These are phyloP conservation scores for Dendrolimus pini DNA, from an alignment of 2,888 invertebrate species.

Conservation along the genomic window DNA sequence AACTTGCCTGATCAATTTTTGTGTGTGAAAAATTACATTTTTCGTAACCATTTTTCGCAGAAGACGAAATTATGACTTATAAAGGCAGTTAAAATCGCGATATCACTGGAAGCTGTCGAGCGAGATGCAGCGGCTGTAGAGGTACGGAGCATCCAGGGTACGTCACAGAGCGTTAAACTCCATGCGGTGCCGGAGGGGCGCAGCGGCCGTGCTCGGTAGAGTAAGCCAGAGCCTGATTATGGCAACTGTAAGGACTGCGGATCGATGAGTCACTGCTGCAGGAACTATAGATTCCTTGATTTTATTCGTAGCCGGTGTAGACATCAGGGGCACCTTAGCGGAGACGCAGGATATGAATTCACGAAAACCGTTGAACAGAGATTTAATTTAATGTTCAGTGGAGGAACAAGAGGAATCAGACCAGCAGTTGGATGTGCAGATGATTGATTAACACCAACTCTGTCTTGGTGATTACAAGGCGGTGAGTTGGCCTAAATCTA, in stretches of 20 bases:
- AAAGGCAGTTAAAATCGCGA: too few species aligned
- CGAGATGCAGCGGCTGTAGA: too few species aligned
- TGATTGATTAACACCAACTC: constrained; percentile 8
- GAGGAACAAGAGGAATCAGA: background rate
- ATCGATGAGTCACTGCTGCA: too few species aligned
- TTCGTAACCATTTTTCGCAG: constrained; percentile 1
- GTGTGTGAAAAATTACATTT: constrained; percentile 10
- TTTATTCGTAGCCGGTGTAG: constrained; percentile 11
- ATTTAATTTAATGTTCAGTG: background rate
- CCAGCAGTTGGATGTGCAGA: background rate
- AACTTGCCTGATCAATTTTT: constrained; percentile 9
- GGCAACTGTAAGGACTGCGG: constrained; percentile 4
- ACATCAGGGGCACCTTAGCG: constrained; percentile 9
- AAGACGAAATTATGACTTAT: too few species aligned
- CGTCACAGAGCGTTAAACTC: too few species aligned
- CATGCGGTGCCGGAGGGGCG: too few species aligned
- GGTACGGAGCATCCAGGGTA: too few species aligned
- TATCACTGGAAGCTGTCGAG: too few species aligned
- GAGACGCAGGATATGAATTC: background rate
- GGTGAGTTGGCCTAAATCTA: constrained; percentile 7
- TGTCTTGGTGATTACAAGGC: too few species aligned
- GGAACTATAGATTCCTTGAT: constrained; percentile 6
- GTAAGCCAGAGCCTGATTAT: too few species aligned
- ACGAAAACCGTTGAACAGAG: too few species aligned
- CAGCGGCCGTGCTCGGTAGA: too few species aligned